Base-by-base conservation (phyloP, 1,140 invertebrate genomes). In the Tetranychus urticae region DNA sequence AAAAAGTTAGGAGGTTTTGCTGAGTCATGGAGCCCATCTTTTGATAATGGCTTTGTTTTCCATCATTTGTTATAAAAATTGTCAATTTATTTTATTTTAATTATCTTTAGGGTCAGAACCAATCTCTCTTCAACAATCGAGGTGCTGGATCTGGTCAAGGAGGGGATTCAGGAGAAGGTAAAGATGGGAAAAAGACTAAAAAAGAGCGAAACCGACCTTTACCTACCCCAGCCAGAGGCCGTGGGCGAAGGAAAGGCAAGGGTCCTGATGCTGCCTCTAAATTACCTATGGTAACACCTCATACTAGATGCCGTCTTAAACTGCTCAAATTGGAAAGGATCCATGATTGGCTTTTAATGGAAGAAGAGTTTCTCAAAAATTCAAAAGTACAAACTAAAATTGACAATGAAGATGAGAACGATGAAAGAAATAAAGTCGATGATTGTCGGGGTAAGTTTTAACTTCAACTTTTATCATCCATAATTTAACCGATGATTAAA, bases 301-400 rank as follows among this genome's bases (percentile, higher is more conserved):
- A 98, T 72, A 89, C 94, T 8, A 79, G 92, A 74, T 99, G 96
- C 75, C 79, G 92, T 56, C 74, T 99, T 52, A 97, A 97, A 71
- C 74, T 97, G 59, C 73, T 99, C 6, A 97, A 97, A 72, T 72
- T 94, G 46, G 96, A 99, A 72, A 80, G 94, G 54, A 98, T 98
- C 63, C 98, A 98, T 73, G 96, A 99, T 80, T 99, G 96, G 74
- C 74, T 99, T 0, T 72, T 98, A 58, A 94, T 99, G 90, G 96
- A 99, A 71, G 93, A 98, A 73, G 96, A 99, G 71, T 99, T 98
- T 68, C 96, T 99, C 65, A 82, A 88, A 50, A 99, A 99, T 71
- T 93, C 97, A 36, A 65, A 65, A 36, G 64, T 61, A 31, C 35
- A 61, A 35, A 58, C 59, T n/a, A 63, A 55, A 33, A 34, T 55